These are phyloP conservation scores for Calliphora vomitoria DNA, from an alignment of 2,888 invertebrate species.

Conservation along the genomic window DNA sequence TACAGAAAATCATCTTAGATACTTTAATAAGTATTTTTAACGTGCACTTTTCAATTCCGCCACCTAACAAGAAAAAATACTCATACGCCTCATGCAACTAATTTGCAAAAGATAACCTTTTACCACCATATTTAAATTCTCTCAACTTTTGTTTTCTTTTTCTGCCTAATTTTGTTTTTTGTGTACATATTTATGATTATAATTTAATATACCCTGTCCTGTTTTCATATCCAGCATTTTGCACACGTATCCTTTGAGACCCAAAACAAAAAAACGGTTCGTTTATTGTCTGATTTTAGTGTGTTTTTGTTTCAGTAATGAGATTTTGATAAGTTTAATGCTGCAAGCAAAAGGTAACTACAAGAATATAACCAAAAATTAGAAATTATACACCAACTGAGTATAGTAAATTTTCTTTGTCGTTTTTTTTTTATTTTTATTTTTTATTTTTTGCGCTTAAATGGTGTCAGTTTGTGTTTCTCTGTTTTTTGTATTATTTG, in stretches of 20 bases:
- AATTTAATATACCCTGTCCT: constrained; percentile 37
- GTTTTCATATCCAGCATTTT: not conserved
- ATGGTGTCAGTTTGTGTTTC: constrained; percentile 28
- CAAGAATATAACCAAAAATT: constrained; percentile 38
- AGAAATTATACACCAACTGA: constrained; percentile 34
- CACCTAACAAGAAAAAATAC: not conserved
- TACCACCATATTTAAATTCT: constrained; percentile 26
- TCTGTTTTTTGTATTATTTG: not conserved
- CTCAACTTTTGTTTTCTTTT: not conserved
- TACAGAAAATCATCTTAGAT: not conserved
- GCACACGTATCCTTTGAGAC: constrained; percentile 41
- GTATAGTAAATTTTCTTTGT: constrained; percentile 10
- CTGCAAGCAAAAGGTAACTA: constrained; percentile 45
- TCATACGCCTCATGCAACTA: not conserved
- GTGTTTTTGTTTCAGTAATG: constrained; percentile 41
- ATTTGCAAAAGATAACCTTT: constrained; percentile 32
- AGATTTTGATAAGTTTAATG: constrained; percentile 59
- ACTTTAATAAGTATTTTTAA: not conserved
- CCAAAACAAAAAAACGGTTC: constrained; percentile 22
- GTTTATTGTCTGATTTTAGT: constrained; percentile 31
- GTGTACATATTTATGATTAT: constrained; percentile 4
- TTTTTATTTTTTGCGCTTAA: not conserved
- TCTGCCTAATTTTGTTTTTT: not conserved
- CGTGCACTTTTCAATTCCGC: not conserved
- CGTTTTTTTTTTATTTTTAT: not conserved